Conservation (phyloP, 2,113 vertebrate species). For the Seriola rivoliana region DNA sequence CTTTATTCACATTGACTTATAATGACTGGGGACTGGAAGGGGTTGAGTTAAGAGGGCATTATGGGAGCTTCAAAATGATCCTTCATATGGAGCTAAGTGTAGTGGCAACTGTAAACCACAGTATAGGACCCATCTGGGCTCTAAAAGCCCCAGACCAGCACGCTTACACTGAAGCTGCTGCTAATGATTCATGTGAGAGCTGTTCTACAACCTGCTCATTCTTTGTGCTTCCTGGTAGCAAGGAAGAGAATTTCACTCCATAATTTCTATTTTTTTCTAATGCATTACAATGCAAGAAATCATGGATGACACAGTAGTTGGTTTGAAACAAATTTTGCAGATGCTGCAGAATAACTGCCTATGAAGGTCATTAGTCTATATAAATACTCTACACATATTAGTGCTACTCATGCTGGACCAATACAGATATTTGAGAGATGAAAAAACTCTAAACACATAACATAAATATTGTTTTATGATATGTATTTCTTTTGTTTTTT, state of each 20-base stretch:
- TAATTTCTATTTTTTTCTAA: too few relatives aligned
- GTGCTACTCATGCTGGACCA: too few relatives aligned
- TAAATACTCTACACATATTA: too few relatives aligned
- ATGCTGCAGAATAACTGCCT: not conserved
- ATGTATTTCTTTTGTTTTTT: too few relatives aligned
- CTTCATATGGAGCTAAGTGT: not conserved
- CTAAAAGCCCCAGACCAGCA: not conserved
- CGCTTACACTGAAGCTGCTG: not conserved
- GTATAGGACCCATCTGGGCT: not conserved
- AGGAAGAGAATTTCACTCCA: too few relatives aligned
- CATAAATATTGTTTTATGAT: too few relatives aligned
- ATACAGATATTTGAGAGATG: too few relatives aligned
- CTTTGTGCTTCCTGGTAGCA: not conserved
- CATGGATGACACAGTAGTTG: not conserved
- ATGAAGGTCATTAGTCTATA: too few relatives aligned
- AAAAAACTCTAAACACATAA: too few relatives aligned
- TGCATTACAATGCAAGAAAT: not conserved
- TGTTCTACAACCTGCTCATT: not conserved
- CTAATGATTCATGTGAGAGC: not conserved
- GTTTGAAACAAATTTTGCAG: not conserved
- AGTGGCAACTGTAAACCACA: not conserved
- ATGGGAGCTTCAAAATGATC: not conserved
- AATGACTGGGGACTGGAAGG: not conserved
- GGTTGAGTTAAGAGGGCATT: not conserved
- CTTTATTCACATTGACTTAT: not conserved